Percentiles rank a stretch among this genome's conserved stretches.
Conservation (phyloP, 2,888 invertebrate genomes). For the Cryptus viduatorius region DNA sequence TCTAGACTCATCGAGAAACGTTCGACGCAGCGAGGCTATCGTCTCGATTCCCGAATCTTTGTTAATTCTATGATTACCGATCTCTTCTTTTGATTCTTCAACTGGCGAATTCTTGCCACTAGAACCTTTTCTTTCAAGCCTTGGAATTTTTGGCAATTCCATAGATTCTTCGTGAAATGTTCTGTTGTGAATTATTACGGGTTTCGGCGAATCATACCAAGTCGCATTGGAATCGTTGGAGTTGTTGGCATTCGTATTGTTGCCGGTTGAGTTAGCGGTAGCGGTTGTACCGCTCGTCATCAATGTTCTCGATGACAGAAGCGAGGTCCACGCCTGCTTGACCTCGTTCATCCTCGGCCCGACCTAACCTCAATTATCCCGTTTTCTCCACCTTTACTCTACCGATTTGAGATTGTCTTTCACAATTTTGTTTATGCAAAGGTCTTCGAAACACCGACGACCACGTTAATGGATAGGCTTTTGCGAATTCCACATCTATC, state of each 20-base stretch:
- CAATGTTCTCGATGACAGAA: constrained; percentile 73
- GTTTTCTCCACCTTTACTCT: no score
- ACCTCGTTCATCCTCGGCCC: constrained; percentile 78
- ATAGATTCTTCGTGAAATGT: constrained; percentile 49
- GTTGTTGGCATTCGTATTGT: constrained; percentile 9
- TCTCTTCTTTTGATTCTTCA: not conserved
- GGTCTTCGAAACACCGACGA: no score
- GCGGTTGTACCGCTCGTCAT: constrained; percentile 56
- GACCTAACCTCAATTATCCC: not conserved
- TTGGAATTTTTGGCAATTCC: not conserved
- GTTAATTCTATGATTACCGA: constrained; percentile 34
- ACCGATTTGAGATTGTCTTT: no score
- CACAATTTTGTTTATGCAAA: no score
- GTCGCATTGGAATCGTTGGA: constrained; percentile 70
- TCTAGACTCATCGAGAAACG: constrained; percentile 65
- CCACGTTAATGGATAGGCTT: no score
- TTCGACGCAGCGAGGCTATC: constrained; percentile 63
- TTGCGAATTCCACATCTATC: not conserved
- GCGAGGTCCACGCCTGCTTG: constrained; percentile 77
- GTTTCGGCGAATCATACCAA: constrained; percentile 81
- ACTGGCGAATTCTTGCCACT: not conserved
- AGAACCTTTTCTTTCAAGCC: not conserved
- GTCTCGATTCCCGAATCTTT: constrained; percentile 61
- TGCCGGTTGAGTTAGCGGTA: constrained; percentile 45
- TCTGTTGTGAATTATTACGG: constrained; percentile 78